Evolutionary conservation across 2,888 invertebrate species (phyloP), one percentile per base, ranked within the genome.

Genomic region (Amorpha juglandis): DNA sequence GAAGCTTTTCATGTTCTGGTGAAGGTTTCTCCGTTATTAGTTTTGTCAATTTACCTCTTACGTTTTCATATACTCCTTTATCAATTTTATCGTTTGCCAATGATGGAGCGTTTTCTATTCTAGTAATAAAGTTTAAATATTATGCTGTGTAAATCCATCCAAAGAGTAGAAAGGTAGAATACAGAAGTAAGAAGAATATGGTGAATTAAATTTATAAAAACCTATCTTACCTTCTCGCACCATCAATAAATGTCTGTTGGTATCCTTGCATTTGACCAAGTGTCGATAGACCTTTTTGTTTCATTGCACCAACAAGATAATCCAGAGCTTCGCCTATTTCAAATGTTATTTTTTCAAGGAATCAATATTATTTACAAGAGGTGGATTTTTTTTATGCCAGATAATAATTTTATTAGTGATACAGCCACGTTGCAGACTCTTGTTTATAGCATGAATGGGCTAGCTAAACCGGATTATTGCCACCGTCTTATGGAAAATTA

Each of bases 201-300:
- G 2, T 11, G 38, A 16, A 8, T 1, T 38, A 21, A 62, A 6
- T 9, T 21, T 62, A 21, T 11, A 9, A 33, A 27, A 45, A 21
- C 14, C 0, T 38, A 38, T 14, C 7, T 45, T 45, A 65, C 90
- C 89, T 84, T 67, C 78, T 74, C 6, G 89, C 90, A 0, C 78
- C 89, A 58, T 87, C 86, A 1, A 48, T 63, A 68, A 85, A 85
- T 19, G 78, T 79, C 70, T 89, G 89, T 9, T 78, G 73, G 68
- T 89, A 87, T 12, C 89, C 89, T 74, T 89, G 89, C 45, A 89
- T 69, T 8, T 74, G 69, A 0, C 72, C 89, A 8, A 90, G 75
- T 1, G 79, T 75, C 2, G 70, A 66, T 0, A 83, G 78, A 0
- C 86, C 89, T 68, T 87, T 77, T 9, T 82, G 78, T 62, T 83